Conservation (phyloP, 1,140 invertebrate genomes). For the Arion vulgaris region DNA sequence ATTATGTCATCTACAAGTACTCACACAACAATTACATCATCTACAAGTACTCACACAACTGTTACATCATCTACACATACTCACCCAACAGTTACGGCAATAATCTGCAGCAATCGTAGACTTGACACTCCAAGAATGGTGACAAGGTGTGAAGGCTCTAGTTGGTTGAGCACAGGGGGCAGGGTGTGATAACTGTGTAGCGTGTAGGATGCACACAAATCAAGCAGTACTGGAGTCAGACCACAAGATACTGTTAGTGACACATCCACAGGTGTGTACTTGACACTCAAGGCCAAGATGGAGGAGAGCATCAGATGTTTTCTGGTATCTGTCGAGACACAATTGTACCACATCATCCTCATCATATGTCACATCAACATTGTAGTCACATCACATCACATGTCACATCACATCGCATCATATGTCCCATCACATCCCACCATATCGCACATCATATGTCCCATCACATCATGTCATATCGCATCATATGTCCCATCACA, state of each 20-base stretch:
- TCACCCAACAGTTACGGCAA: conserved; percentile 75
- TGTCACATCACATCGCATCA: no score
- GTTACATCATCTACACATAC: conserved; percentile 72
- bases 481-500: no score
- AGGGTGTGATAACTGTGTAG: conserved; percentile 52
- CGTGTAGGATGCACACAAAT: conserved; percentile 63
- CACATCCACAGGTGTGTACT: conserved; percentile 77
- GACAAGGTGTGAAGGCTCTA: conserved; percentile 58
- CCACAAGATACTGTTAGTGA: conserved; percentile 77
- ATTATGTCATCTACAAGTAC: no score
- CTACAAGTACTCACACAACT: conserved; percentile 68
- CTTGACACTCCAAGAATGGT: conserved; percentile 69
- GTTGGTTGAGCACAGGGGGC: conserved; percentile 54
- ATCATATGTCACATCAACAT: not conserved
- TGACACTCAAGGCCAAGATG: conserved; percentile 77
- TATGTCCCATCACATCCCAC: no score
- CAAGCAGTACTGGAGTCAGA: conserved; percentile 74
- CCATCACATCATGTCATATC: no score
- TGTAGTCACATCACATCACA: no score
- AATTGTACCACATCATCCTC: not conserved
- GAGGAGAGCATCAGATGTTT: conserved; percentile 74
- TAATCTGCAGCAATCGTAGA: conserved; percentile 75
- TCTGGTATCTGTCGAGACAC: conserved; percentile 56
- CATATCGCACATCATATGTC: no score
- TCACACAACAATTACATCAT: no score